phyloP scores from a whole-genome alignment of 2,113 vertebrate species.

The Percina caprodes region DNA sequence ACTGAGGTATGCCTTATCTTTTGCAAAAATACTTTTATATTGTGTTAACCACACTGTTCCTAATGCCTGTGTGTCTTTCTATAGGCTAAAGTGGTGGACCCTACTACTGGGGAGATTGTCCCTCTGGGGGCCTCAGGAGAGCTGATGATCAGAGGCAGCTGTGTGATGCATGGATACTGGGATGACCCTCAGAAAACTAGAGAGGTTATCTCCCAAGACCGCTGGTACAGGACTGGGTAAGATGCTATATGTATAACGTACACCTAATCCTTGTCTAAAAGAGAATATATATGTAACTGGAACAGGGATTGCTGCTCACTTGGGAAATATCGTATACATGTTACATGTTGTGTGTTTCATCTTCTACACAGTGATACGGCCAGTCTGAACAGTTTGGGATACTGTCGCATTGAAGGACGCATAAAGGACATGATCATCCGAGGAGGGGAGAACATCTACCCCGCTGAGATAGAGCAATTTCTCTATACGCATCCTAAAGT shows the following conservation, averaged over 20 bases:
- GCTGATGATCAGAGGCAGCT: conserved; percentile 91
- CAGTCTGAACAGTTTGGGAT: conserved; percentile 87
- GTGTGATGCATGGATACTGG: conserved; percentile 96
- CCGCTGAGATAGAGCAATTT: conserved; percentile 92
- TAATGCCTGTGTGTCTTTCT: background rate
- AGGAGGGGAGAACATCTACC: conserved; percentile 97
- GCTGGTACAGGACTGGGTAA: conserved; percentile 97
- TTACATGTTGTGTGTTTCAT: background rate
- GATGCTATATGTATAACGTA: conserved; percentile 28
- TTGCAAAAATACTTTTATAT: background rate
- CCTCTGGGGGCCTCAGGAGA: conserved; percentile 89
- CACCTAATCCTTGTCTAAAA: background rate
- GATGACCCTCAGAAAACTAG: conserved; percentile 85
- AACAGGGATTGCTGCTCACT: background rate
- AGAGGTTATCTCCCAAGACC: conserved; percentile 83
- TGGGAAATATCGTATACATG: too few relatives aligned
- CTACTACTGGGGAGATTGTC: conserved; percentile 73
- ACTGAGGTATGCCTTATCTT: conserved; percentile 86
- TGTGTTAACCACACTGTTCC: background rate
- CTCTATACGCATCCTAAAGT: conserved; percentile 91
- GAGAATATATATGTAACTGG: background rate
- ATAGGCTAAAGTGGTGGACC: conserved; percentile 92
- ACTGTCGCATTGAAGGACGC: conserved; percentile 93
- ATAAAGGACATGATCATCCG: conserved; percentile 95
- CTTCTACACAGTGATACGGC: conserved; percentile 87